Base-by-base conservation (phyloP, 2,113 vertebrate species). In the Oxyruncus cristatus region DNA sequence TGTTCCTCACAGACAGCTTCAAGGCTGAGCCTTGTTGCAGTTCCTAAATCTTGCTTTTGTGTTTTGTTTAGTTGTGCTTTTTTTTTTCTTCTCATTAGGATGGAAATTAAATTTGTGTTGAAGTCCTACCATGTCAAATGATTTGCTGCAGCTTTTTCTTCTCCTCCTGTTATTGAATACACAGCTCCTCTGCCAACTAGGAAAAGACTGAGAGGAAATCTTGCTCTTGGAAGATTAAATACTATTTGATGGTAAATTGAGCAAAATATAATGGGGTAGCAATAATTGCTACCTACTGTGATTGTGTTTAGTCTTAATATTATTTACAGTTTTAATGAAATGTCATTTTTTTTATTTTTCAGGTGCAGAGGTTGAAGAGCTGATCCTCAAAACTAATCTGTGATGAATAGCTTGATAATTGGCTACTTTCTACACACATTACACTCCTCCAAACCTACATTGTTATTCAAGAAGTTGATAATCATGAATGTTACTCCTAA, bases 281-380 rank as follows among this genome's bases (percentile, higher is more conserved):
- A 88, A 22, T 89, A 91, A 93, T 67, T 95, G 65, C 86, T 87
- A 91, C 66, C 58, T 66, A 26, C 62, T 90, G 65, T 50, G 85
- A 50, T 32, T 94, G 8, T 86, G 49, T 83, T 89, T 93, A 65
- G 35, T 91, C 55, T 83, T 88, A 92, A 49, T 94, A 39, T 78
- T 95, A 91, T 94, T 95, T 93, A 72, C 53, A 85, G 76, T 35
- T 30, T 30, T 94, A 91, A 91, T 81, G 41, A 92, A 78, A 58
- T 87, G 76, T n/a, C 11, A 21, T 78, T 75, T 89, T 80, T 88
- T 93, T 52, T 89, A 55, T 95, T 94, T 97, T 96, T 93, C 88
- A 96, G 96, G 66, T 87, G 65, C 44, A 53, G 61, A 78, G 20
- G 14, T 81, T 92, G 95, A 92, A 93, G 70, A 93, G 23, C n/a